These are phyloP conservation scores for Protaetia brevitarsis DNA, from an alignment of 1,140 invertebrate species.

Conservation along the genomic window DNA sequence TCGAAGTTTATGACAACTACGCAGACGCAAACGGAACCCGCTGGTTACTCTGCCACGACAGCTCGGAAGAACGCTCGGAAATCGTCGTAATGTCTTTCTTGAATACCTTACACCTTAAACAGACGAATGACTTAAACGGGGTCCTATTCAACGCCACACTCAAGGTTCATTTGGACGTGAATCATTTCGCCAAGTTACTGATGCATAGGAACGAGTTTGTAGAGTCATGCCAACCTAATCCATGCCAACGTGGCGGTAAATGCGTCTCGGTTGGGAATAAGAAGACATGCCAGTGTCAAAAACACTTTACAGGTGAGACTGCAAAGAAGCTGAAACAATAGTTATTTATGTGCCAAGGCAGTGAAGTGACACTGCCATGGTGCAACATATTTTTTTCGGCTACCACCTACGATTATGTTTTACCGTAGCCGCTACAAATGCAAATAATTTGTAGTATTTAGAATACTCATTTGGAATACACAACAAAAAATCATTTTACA, in stretches of 20 bases:
- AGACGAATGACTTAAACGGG: slow-evolving; percentile 49
- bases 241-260: slow-evolving; percentile 63
- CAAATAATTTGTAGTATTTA: too few species aligned
- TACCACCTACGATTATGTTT: too few species aligned
- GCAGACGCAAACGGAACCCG: slow-evolving; percentile 63
- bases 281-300: slow-evolving; percentile 61
- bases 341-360: too few species aligned
- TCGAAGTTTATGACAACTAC: slow-evolving; percentile 65
- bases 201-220: slow-evolving; percentile 54
- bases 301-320: slow-evolving; percentile 56
- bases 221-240: slow-evolving; percentile 66
- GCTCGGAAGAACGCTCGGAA: slow-evolving; percentile 38
- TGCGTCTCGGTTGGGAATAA: slow-evolving; percentile 55
- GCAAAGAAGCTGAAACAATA: too few species aligned
- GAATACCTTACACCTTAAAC: slow-evolving; percentile 57
- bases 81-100: slow-evolving; percentile 60
- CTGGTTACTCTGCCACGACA: slow-evolving; percentile 60
- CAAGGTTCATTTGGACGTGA: slow-evolving; percentile 51
- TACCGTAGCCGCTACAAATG: too few species aligned
- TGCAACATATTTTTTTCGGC: too few species aligned
- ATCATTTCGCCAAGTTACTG: slow-evolving; percentile 60
- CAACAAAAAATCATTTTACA: too few species aligned
- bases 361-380: too few species aligned
- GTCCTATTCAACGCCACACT: slow-evolving; percentile 56
- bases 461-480: too few species aligned